Base-by-base conservation (phyloP, 2,888 invertebrate species). In the Drosophila ustulata region DNA sequence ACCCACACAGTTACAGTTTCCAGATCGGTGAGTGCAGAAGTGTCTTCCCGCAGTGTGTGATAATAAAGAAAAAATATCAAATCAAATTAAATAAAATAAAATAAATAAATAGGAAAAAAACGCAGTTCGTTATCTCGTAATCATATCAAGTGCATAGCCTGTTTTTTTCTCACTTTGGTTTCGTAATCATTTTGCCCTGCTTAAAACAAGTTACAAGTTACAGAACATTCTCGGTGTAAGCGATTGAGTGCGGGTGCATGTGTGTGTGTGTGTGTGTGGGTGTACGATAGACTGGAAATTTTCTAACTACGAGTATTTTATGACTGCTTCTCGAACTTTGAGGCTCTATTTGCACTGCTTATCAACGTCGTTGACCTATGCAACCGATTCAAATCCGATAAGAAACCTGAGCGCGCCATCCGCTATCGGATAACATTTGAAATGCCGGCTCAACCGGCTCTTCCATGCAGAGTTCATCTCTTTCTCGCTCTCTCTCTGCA, bases 1-100 rank as follows among this genome's bases (percentile, higher is more conserved):
- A 72, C 71, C 77, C 69, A 74, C 75, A 74, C 77, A 75, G 67
- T 75, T 75, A 71, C 55, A 71, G 67, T 64, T 71, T 82, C 74
- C 81, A 82, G 81, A 78, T 76, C 82, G 85, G 81, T 81, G 79
- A 90, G 89, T 89, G 83, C 58, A 62, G 53, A 73, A 55, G 56
- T 63, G 37, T 66, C 37, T 39, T 39, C 41, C 63, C 72, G 61
- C 80, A 75, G 58, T 51, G 70, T 64, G 79, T 67, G 49, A 53
- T 45, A 39, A 47, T 23, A 34, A 53, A 49, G 43, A 46, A 62
- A 39, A 26, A 51, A 34, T 43, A 52, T 58, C 41, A 65, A 50
- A 61, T 30, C 57, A 61, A 47, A 55, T 49, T 61, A 73, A 57
- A 18, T 32, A 63, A 63, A 41, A 32, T 30, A 2, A 23, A 9